phyloP scores from a whole-genome alignment of 1,140 invertebrate species.

The Leucophenga varia region DNA sequence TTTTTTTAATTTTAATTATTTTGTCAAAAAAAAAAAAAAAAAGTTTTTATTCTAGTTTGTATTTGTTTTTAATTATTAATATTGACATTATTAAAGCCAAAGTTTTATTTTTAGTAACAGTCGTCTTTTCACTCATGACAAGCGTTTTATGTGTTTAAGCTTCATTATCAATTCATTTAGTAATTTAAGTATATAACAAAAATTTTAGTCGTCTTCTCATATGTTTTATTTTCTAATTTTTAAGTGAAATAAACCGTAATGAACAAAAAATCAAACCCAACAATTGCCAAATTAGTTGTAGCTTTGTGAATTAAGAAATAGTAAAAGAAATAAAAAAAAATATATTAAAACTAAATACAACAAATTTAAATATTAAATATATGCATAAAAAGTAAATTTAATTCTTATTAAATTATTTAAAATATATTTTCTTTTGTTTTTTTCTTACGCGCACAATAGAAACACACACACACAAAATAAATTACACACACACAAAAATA shows the following conservation, averaged over 20 bases:
- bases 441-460: constrained; percentile 28
- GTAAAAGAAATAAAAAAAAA: constrained; percentile 11
- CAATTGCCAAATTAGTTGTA: constrained; percentile 56
- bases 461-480: constrained; percentile 5
- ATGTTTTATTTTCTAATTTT: neutral
- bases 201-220: neutral
- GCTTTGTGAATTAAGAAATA: constrained; percentile 50
- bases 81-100: constrained; percentile 53
- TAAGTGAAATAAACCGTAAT: constrained; percentile 11
- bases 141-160: too few species aligned
- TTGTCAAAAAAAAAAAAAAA: constrained; percentile 17
- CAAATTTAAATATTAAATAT: constrained; percentile 10
- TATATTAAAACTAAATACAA: constrained; percentile 12
- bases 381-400: constrained; percentile 16
- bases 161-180: too few species aligned
- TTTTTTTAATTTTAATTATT: neutral
- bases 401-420: too few species aligned
- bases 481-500: constrained; percentile 6
- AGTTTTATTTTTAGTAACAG: constrained; percentile 43
- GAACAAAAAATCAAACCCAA: constrained; percentile 51
- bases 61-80: constrained; percentile 34
- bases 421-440: too few species aligned
- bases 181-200: neutral
- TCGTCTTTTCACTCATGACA: too few species aligned
- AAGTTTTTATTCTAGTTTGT: constrained; percentile 45